Percentiles rank a stretch among this genome's conserved stretches.
Evolutionary conservation across 2,888 invertebrate genomes (phyloP).

Genomic region (Harmothoe impar): DNA sequence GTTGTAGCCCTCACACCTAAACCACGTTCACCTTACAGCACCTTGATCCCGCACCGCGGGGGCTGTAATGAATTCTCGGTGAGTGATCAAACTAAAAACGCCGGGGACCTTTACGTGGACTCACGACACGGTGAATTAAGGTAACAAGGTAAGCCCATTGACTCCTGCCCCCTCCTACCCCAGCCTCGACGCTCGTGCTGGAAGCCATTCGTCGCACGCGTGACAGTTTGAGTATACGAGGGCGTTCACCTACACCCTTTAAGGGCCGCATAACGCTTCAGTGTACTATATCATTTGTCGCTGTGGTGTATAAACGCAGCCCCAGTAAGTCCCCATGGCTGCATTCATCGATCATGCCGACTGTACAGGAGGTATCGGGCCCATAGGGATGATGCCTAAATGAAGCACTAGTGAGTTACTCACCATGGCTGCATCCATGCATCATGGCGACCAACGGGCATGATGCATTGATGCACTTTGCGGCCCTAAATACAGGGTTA

Average conservation of each 20-base stretch:
- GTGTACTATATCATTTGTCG: too few relatives aligned
- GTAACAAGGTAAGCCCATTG: conserved; percentile 47
- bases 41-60: neutral
- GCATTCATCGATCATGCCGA: neutral
- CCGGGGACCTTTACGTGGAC: neutral
- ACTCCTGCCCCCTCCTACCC: conserved; percentile 49
- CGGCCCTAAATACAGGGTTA: too few relatives aligned
- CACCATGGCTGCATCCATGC: neutral
- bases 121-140: neutral
- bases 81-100: neutral
- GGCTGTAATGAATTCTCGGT: conserved; percentile 5
- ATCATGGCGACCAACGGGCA: too few relatives aligned
- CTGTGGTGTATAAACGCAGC: too few relatives aligned
- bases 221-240: conserved; percentile 44
- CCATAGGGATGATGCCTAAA: too few relatives aligned
- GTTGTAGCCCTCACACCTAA: too few relatives aligned
- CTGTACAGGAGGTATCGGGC: neutral
- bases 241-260: too few relatives aligned
- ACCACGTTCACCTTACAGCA: neutral
- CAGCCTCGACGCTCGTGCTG: neutral
- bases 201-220: conserved; percentile 17
- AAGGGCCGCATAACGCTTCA: too few relatives aligned
- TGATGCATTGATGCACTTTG: too few relatives aligned
- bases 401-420: neutral
- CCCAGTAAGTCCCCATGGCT: too few relatives aligned